Base-by-base conservation (phyloP, 2,113 vertebrate species). In the Piprites chloris region DNA sequence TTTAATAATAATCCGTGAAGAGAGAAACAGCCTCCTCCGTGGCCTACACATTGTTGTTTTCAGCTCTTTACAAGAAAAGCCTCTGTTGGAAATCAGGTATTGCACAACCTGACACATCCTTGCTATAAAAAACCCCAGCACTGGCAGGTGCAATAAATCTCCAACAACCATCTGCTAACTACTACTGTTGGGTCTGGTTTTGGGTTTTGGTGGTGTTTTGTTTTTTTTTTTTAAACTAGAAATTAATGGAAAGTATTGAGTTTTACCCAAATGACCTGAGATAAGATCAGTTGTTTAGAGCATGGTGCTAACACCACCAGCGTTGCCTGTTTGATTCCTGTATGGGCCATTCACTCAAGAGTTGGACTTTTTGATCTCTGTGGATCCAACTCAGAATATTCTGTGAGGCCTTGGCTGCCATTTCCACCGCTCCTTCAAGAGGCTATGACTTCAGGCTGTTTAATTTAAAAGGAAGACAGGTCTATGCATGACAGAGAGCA, bases 401-500 rank as follows among this genome's bases (percentile, higher is more conserved):
- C 39, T 41, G 61, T 30, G 39, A 80, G 28, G 17, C 27, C 59
- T 33, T 90, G 50, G 14, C 41, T 68, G 67, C 28, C 49, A 61
- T 9, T 62, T 39, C 41, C 53, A 52, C 24, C 23, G 24, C 17
- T 74, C 24, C 32, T 42, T 79, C 53, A 80, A 24, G 33, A 52
- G 80, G 52, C 22, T 4, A 9, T 0, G 16, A 28, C 17, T 61
- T 88, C 58, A 79, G 24, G 35, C 49, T 44, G 14, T 61, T 75
- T 88, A 62, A 47, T 20, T 88, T 71, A n/a, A 89, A 80, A 83
- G 12, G 23, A 49, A 55, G 20, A 37, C 56, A 37, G 24, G 28
- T 12, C 55, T 6, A 7, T 0, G 6, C 2, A 7, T 0, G 8
- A 55, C 0, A 1, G 9, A 2, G 24, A 37, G 12, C 35, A 6